Evolutionary conservation across 1,140 invertebrate species (phyloP).

Genomic region (Ladona fulva): DNA sequence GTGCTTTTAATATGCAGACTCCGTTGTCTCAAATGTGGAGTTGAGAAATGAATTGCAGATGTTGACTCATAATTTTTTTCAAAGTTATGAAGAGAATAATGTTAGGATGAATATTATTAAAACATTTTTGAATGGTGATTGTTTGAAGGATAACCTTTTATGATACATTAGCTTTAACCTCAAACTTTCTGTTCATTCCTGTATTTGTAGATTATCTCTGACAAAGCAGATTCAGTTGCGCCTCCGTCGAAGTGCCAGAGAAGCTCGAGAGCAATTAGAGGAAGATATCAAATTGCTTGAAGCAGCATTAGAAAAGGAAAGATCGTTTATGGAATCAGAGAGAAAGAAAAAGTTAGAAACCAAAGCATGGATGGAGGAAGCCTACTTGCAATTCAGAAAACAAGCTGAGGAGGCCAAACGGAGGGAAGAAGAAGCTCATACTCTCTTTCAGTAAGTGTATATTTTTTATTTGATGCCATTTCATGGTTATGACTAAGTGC

Average conservation of each 20-base stretch:
- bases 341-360: background rate
- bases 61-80: too few species aligned
- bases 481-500: too few species aligned
- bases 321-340: background rate
- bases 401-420: background rate
- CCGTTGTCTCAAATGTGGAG: too few species aligned
- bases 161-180: too few species aligned
- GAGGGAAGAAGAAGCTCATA: background rate
- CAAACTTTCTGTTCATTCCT: background rate
- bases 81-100: too few species aligned
- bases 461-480: too few species aligned
- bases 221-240: background rate
- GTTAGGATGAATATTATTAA: too few species aligned
- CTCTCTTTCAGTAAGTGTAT: background rate
- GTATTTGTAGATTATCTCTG: background rate
- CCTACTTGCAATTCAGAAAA: background rate
- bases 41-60: too few species aligned
- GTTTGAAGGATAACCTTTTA: too few species aligned
- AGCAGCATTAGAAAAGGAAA: background rate
- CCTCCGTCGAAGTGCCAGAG: background rate
- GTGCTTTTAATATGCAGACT: too few species aligned
- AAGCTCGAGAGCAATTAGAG: background rate
- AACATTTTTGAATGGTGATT: too few species aligned
- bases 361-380: background rate
- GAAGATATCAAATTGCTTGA: background rate